These are phyloP conservation scores for Lacerta viridis DNA, from an alignment of 2,797 vertebrate genomes.

Conservation along the genomic window DNA sequence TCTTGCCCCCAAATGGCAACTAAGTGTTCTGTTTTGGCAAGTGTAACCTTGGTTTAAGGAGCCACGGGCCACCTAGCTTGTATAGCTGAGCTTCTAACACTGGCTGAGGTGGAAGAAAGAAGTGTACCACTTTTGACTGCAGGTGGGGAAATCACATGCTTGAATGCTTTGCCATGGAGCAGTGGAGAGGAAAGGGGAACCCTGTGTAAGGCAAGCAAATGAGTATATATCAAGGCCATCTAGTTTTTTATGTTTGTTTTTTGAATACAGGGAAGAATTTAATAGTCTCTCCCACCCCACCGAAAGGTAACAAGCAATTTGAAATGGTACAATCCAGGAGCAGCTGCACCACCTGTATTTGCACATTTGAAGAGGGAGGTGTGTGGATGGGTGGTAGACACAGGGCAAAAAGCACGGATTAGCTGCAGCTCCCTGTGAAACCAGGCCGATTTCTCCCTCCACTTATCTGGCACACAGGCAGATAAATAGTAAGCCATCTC, in stretches of 20 bases:
- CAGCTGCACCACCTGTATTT: not conserved
- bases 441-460: not conserved
- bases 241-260: not conserved
- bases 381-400: no score
- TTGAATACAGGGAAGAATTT: not conserved
- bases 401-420: not conserved
- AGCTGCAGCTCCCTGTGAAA: not conserved
- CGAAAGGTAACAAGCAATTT: not conserved
- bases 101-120: constrained; percentile 10
- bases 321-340: not conserved
- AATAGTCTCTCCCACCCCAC: not conserved
- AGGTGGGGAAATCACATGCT: not conserved
- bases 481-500: no score
- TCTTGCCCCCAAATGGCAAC: no score
- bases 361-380: no score
- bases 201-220: not conserved
- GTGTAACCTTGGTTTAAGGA: no score
- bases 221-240: not conserved
- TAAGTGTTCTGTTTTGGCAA: no score
- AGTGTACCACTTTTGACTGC: not conserved
- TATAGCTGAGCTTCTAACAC: not conserved
- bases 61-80: no score
- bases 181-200: not conserved
- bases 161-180: not conserved
- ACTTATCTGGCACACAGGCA: not conserved